Conservation (phyloP, 2,888 invertebrate genomes). For the Prenolepis imparis region DNA sequence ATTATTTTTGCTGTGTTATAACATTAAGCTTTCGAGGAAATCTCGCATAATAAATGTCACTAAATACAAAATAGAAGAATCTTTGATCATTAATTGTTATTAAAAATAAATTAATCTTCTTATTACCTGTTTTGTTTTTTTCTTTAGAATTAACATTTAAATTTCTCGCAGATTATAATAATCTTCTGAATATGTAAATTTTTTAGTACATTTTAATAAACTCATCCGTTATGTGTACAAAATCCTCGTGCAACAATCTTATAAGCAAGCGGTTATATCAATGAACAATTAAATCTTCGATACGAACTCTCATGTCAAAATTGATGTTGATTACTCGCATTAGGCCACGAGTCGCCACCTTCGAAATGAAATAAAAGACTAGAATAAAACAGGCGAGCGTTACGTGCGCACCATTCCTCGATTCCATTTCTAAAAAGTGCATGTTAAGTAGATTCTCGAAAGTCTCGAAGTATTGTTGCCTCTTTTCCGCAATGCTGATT, state of each 20-base stretch:
- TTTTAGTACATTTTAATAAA: neutral
- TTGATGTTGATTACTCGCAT: slow-evolving; percentile 23
- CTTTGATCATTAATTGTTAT: neutral
- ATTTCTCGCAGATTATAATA: neutral
- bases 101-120: neutral
- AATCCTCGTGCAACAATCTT: neutral
- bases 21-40: neutral
- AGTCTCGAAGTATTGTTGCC: too few relatives aligned
- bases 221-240: neutral
- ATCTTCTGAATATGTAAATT: neutral
- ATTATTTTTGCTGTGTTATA: neutral
- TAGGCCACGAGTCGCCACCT: neutral
- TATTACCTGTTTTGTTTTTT: neutral
- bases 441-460: too few relatives aligned
- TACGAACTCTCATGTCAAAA: slow-evolving; percentile 28
- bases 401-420: too few relatives aligned
- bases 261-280: neutral
- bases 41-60: neutral
- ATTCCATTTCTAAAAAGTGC: too few relatives aligned
- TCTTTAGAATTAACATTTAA: neutral
- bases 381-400: too few relatives aligned
- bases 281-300: slow-evolving; percentile 42
- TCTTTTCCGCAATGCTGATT: too few relatives aligned
- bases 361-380: slow-evolving; percentile 32
- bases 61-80: neutral